These are phyloP conservation scores for Acromyrmex echinatior DNA, from an alignment of 1,140 invertebrate species.

Conservation along the genomic window DNA sequence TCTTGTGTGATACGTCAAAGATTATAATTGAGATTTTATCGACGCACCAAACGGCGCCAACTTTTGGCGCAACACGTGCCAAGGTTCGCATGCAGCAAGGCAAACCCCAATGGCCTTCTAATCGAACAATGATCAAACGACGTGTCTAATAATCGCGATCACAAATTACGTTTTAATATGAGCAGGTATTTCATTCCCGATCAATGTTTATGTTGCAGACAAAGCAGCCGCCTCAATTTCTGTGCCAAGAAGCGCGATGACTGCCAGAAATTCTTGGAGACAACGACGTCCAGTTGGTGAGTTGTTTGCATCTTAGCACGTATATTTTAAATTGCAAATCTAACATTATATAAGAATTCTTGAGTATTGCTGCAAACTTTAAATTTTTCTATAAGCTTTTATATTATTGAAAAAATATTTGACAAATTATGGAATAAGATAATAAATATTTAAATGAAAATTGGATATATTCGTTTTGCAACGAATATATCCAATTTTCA, in stretches of 20 bases:
- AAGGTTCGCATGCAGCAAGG: constrained; percentile 55
- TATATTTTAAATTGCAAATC: not conserved
- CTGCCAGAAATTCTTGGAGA: constrained; percentile 31
- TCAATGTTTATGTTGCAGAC: constrained; percentile 58
- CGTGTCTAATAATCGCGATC: not conserved
- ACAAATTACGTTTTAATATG: constrained; percentile 27
- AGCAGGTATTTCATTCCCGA: constrained; percentile 16
- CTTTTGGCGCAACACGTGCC: constrained; percentile 73
- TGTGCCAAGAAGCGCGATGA: constrained; percentile 60
- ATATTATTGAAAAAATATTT: not conserved
- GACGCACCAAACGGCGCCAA: constrained; percentile 71
- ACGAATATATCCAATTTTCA: not conserved
- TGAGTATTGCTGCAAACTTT: not conserved
- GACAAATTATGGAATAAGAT: no score
- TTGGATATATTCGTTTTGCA: not conserved
- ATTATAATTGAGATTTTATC: constrained; percentile 84
- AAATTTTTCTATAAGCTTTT: not conserved
- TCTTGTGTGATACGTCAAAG: constrained; percentile 64
- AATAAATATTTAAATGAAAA: no score
- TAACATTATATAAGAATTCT: not conserved
- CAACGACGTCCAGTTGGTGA: constrained; percentile 66
- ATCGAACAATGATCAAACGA: constrained; percentile 37
- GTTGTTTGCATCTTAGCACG: not conserved
- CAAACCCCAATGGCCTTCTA: constrained; percentile 52
- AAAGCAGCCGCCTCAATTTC: constrained; percentile 20